These are phyloP conservation scores for Apodemus sylvaticus DNA, from an alignment of 2,113 vertebrate genomes.

Conservation along the genomic window DNA sequence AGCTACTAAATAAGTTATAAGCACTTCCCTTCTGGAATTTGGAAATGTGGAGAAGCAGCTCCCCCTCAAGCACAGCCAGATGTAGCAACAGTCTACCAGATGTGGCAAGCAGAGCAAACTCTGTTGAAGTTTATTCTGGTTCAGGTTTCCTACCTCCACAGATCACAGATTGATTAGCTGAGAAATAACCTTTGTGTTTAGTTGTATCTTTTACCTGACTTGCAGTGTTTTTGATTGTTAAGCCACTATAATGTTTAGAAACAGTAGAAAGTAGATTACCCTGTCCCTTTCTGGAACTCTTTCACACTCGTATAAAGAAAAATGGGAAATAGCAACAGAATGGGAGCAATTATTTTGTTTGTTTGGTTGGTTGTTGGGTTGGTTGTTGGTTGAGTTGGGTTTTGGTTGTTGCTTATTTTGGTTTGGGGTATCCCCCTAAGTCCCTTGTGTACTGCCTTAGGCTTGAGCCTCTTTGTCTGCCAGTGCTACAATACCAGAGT, in stretches of 20 bases:
- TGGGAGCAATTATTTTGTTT: neutral
- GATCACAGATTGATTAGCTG: slow-evolving; percentile 48
- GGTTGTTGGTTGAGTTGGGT: neutral
- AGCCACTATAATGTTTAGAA: slow-evolving; percentile 40
- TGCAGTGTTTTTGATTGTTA: neutral
- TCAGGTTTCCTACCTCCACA: neutral
- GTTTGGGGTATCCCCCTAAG: neutral
- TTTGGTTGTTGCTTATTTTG: neutral
- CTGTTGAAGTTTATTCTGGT: slow-evolving; percentile 1
- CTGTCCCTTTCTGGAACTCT: neutral
- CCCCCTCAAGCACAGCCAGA: slow-evolving; percentile 55
- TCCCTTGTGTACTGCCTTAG: slow-evolving; percentile 39
- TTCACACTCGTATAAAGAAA: neutral
- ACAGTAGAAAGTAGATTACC: slow-evolving; percentile 8
- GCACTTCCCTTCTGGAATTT: slow-evolving; percentile 29
- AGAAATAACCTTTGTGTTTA: slow-evolving; percentile 63
- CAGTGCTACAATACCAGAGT: neutral
- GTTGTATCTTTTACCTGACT: slow-evolving; percentile 57
- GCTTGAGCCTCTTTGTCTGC: neutral
- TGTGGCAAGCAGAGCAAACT: neutral
- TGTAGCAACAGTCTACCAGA: slow-evolving; percentile 45
- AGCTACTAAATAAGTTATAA: slow-evolving; percentile 78
- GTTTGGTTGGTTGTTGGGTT: neutral
- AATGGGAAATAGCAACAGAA: neutral
- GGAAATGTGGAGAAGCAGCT: slow-evolving; percentile 53